Conservation (phyloP, 1,140 invertebrate species). For the Cardiocondyla obscurior region DNA sequence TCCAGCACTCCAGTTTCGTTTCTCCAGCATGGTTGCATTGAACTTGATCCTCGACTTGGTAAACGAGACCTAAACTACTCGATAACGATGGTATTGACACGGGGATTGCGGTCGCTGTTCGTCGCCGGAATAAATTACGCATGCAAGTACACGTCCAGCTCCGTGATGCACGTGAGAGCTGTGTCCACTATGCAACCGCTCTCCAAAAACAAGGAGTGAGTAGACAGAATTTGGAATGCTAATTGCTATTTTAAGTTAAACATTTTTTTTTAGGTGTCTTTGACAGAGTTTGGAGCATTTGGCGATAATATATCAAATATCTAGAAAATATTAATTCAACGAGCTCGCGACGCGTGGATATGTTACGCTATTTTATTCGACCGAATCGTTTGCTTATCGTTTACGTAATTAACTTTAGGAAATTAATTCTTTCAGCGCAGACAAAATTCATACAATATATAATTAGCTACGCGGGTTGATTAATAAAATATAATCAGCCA, state of each 20-base stretch:
- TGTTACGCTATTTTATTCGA: too few species aligned
- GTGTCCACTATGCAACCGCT: slow-evolving; percentile 69
- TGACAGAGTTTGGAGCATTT: neutral
- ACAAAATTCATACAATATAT: neutral
- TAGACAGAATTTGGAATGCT: neutral
- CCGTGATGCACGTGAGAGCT: slow-evolving; percentile 32
- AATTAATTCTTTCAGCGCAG: too few species aligned
- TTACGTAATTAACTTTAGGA: too few species aligned
- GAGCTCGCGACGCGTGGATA: too few species aligned
- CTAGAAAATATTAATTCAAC: too few species aligned
- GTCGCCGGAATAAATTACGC: slow-evolving; percentile 36
- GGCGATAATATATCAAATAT: too few species aligned
- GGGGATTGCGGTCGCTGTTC: slow-evolving; percentile 58
- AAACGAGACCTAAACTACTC: too few species aligned
- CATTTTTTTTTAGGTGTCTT: neutral
- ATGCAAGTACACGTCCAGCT: slow-evolving; percentile 25
- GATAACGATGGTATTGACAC: slow-evolving; percentile 73
- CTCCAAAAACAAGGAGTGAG: slow-evolving; percentile 74
- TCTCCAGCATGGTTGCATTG: too few species aligned
- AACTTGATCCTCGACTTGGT: neutral
- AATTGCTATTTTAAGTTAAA: neutral
- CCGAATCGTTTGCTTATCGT: too few species aligned
- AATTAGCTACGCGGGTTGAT: neutral
- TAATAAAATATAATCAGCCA: slow-evolving; percentile 19
- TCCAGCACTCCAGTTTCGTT: too few species aligned